Percentiles rank a stretch among this genome's conserved stretches.
phyloP scores from a whole-genome alignment of 2,113 vertebrate genomes.

The Diadophis punctatus region DNA sequence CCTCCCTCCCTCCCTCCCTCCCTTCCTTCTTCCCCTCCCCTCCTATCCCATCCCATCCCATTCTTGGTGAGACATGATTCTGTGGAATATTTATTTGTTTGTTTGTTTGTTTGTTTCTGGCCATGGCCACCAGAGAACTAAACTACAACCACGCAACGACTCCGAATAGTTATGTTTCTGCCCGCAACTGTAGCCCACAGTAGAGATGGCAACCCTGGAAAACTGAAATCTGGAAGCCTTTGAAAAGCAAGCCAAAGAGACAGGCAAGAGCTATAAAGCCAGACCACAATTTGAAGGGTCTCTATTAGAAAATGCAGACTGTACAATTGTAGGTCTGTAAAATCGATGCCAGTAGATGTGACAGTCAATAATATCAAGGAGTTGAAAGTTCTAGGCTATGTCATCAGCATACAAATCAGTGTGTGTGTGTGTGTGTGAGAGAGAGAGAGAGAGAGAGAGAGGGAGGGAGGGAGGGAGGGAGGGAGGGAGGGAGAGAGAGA shows the following conservation, averaged over 20 bases:
- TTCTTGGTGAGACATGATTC: too few species aligned
- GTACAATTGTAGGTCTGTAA: neutral
- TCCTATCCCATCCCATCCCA: accelerated
- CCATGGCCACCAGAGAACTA: neutral
- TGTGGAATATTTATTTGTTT: neutral
- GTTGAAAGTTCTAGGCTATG: neutral
- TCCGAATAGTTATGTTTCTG: neutral
- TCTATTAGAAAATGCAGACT: neutral
- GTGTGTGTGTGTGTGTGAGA: too few species aligned
- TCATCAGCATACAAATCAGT: neutral
- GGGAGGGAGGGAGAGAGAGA: neutral
- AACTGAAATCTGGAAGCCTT: neutral
- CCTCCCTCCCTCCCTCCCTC: too few species aligned
- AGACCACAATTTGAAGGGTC: neutral
- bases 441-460: neutral
- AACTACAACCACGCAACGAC: neutral
- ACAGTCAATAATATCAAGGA: neutral
- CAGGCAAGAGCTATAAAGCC: neutral
- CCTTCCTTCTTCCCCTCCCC: too few species aligned
- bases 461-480: neutral
- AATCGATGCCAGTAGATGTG: neutral
- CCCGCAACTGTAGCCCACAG: neutral
- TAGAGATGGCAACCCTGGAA: neutral
- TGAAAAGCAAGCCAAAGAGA: neutral
- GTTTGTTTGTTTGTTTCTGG: neutral